Evolutionary conservation across 2,888 invertebrate species (phyloP), one percentile per base, ranked within the genome.

Genomic region (Parapristionchus giblindavisi): DNA sequence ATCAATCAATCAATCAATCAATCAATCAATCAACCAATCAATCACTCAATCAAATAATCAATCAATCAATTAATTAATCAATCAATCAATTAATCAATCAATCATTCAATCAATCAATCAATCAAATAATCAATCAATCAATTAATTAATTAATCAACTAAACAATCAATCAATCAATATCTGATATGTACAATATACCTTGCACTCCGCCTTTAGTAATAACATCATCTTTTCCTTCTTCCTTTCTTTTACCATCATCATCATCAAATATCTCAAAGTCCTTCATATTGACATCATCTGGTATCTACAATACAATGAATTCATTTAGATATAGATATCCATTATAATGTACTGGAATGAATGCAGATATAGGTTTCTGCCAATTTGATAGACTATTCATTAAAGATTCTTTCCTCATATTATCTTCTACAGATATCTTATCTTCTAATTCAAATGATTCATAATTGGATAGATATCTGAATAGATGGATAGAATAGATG

Each of bases 181-280:
- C 40, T 51, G 14, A 51, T n/a, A 17, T 51, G 51, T 51, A 51
- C 51, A 17, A 17, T 51, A 17, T 51, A 14, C 21, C 51, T 51
- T 14, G 51, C 51, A 17, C 17, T 48, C 48, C 32, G 32, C 51
- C 51, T 24, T 14, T 66, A 11, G 43, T 51, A 2, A 54, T 5
- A 3, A 14, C 21, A 36, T 54, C 38, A 34, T 52, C 52, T 6
- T 51, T 24, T 52, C 32, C 51, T 21, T 58, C 58, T 58, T 29
- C 24, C 21, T 54, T 43, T 43, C 48, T 70, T 54, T 52, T 27
- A 17, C 68, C 36, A 34, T 52, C 34, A 24, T 6, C 32, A 3
- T 61, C 61, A 6, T 61, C 61, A 2, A 38, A 36, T 38, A 61
- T 27, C 36, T 61, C 61, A 29, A 61, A 61, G 38, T 61, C 40